Evolutionary conservation across 2,888 invertebrate species (phyloP).

Genomic region (Seira sanloemensis): DNA sequence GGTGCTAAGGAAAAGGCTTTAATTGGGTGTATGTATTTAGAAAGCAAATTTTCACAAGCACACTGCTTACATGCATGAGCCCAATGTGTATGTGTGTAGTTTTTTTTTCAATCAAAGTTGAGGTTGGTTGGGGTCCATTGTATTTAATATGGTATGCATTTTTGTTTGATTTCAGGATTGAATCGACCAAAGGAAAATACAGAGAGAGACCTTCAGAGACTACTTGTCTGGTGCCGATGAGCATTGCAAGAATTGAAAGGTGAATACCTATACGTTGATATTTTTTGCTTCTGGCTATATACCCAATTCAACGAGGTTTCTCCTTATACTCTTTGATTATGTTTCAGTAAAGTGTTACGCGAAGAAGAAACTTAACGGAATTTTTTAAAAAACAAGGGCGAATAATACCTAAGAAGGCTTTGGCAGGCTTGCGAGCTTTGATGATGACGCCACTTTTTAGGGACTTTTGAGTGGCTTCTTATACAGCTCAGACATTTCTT

Average conservation of each 20-base stretch:
- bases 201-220: neutral
- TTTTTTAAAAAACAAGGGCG: neutral
- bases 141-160: neutral
- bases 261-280: no score
- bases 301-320: neutral
- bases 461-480: no score
- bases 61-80: neutral
- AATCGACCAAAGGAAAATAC: neutral
- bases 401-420: neutral
- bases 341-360: slow-evolving; percentile 1
- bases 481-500: no score
- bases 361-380: neutral
- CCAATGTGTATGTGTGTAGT: neutral
- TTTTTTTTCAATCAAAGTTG: slow-evolving; percentile 42
- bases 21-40: no score
- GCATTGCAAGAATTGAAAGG: neutral
- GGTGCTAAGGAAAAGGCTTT: no score
- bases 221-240: slow-evolving; percentile 1
- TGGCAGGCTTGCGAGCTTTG: no score
- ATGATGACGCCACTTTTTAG: no score
- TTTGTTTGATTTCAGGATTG: slow-evolving; percentile 7
- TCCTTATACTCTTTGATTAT: neutral
- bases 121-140: slow-evolving; percentile 60
- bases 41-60: neutral
- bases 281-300: neutral